phyloP scores from a whole-genome alignment of 2,888 invertebrate species.

The Stenichneumon culpator region DNA sequence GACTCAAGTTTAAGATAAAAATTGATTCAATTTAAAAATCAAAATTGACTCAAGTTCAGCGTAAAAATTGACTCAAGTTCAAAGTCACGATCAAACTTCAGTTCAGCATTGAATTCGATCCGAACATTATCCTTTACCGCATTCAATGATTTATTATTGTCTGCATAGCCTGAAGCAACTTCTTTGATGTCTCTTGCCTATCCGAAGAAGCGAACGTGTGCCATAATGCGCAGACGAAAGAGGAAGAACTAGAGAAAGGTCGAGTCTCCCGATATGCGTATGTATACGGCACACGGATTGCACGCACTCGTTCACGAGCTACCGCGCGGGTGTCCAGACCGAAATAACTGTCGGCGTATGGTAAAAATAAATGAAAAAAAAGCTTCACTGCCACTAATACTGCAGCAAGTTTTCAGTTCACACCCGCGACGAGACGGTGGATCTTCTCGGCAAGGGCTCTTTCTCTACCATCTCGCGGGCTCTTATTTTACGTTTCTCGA shows the following conservation, averaged over 20 bases:
- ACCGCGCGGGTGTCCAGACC: constrained; percentile 49
- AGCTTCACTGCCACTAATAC: constrained; percentile 33
- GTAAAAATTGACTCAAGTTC: neutral
- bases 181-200: neutral
- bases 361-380: constrained; percentile 34
- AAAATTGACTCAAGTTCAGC: neutral
- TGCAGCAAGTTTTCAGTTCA: constrained; percentile 45
- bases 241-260: constrained; percentile 35
- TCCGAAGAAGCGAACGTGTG: neutral
- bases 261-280: neutral
- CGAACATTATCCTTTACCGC: neutral
- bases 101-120: neutral
- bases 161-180: neutral
- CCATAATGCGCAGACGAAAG: constrained; percentile 26
- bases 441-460: constrained; percentile 16
- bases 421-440: constrained; percentile 41
- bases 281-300: constrained; percentile 16
- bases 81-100: neutral
- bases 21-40: neutral
- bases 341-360: constrained; percentile 53
- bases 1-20: neutral
- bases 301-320: constrained; percentile 15
- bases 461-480: neutral
- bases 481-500: constrained; percentile 6
- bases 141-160: neutral